Evolutionary conservation across 2,888 invertebrate species (phyloP), one percentile per base, ranked within the genome.

Genomic region (Zaprionus lineosus): DNA sequence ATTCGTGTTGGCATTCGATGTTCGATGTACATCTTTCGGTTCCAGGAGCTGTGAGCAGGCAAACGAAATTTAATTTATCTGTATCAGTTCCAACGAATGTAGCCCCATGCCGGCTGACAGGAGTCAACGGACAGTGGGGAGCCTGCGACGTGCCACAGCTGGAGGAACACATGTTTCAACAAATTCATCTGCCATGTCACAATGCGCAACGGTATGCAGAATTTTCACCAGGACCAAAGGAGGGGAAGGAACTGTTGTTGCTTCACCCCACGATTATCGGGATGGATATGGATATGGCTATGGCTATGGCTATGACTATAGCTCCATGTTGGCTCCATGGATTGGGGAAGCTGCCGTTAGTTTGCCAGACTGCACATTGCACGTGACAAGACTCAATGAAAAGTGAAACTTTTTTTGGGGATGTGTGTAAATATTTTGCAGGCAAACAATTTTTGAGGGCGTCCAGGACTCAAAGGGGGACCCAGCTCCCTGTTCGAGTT

Each of bases 121-220:
- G 9, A 34, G 36, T 12, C 46, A 28, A 44, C 15, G 34, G 36
- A 7, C 36, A 37, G 26, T 8, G 11, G 3, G 29, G 15, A 34
- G 37, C 37, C 14, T 26, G n/a, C 18, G 18, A 37, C 41, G 33
- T 31, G 62, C 26, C 68, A 47, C 81, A 85, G 84, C 81, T 58
- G 81, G 57, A 60, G 64, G 59, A 84, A 82, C 86, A 82, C 84
- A 83, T 84, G 84, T 84, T 75, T 53, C 65, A 51, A 85, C 77
- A 77, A 83, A 84, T 86, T 85, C 84, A 86, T 86, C 81, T 85
- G 61, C 66, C 85, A 71, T 83, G 82, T 83, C 82, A 82, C 79
- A 86, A 76, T 85, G 79, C 83, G 81, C 81, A 85, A 85, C 74
- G 76, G 84, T 83, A 81, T 76, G 81, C 81, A 76, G 81, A 81